Percentiles rank a stretch among this genome's conserved stretches.
These are phyloP conservation scores for Siphamia tubifer DNA, from an alignment of 2,113 vertebrate species.

Conservation along the genomic window DNA sequence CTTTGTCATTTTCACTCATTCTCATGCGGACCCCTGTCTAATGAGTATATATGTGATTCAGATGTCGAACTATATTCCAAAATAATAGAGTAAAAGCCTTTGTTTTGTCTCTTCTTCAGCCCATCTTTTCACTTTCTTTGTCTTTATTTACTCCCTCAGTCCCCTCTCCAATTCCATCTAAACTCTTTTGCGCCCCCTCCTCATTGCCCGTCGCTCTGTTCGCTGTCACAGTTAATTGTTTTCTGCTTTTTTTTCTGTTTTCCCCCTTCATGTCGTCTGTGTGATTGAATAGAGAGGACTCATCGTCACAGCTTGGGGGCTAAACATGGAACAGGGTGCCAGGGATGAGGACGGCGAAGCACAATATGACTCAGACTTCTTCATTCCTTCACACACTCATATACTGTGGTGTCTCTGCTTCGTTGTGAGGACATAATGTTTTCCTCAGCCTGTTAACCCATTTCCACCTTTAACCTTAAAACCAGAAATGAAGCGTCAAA, in stretches of 20 bases:
- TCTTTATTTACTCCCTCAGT: constrained; percentile 17
- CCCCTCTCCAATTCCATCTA: constrained; percentile 35
- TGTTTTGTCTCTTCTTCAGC: background rate
- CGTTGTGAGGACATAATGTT: too few species aligned
- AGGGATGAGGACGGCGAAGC: constrained; percentile 50
- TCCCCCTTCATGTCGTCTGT: constrained; percentile 20
- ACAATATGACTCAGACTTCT: constrained; percentile 34
- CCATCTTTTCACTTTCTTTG: background rate
- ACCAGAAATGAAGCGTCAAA: too few species aligned
- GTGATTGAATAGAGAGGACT: constrained; percentile 58
- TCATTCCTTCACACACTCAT: background rate
- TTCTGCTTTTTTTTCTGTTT: constrained; percentile 10
- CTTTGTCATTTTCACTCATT: background rate
- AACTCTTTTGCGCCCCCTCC: background rate
- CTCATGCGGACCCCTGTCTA: too few species aligned
- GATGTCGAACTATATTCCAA: too few species aligned
- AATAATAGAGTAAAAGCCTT: too few species aligned
- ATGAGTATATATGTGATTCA: too few species aligned
- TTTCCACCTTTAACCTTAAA: too few species aligned
- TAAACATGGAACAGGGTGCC: constrained; percentile 35
- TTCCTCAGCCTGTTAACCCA: background rate
- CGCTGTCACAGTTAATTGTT: constrained; percentile 61
- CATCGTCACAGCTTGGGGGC: constrained; percentile 34
- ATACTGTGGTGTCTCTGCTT: too few species aligned
- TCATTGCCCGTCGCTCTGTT: background rate